Percentiles rank a stretch among this genome's conserved stretches.
These are phyloP conservation scores for Cladopsammia gracilis DNA, from an alignment of 64 coral and sea anemone species.

Conservation along the genomic window DNA sequence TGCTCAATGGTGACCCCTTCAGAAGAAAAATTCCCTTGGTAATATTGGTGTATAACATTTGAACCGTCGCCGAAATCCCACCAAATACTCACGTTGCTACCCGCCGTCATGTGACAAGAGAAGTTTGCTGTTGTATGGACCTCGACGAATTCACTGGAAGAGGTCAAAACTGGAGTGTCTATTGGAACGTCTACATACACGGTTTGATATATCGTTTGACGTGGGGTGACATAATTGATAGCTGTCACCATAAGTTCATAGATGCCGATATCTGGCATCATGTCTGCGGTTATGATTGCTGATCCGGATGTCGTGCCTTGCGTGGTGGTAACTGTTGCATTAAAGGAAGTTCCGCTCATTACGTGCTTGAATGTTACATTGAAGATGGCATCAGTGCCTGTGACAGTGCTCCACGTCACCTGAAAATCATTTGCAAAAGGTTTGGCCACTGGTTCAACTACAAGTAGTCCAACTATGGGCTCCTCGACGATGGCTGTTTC, in stretches of 20 bases:
- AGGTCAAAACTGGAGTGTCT: not conserved
- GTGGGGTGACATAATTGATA: constrained; percentile 79
- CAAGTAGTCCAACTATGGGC: constrained; percentile 53
- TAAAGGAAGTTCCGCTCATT: not conserved
- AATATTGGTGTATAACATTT: not conserved
- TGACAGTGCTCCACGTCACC: constrained; percentile 15
- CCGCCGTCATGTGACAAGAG: constrained; percentile 39
- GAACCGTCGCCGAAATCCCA: constrained; percentile 73
- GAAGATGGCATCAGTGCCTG: constrained; percentile 80
- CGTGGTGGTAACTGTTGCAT: constrained; percentile 18
- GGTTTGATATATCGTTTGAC: constrained; percentile 21
- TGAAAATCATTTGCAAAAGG: constrained; percentile 52
- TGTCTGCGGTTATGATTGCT: constrained; percentile 36
- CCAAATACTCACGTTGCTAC: constrained; percentile 82
- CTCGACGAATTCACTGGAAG: constrained; percentile 5
- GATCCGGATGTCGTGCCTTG: constrained; percentile 4
- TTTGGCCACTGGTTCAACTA: constrained; percentile 45
- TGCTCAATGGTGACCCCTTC: constrained; percentile 57
- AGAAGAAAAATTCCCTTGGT: constrained; percentile 60
- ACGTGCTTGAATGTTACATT: constrained; percentile 75
- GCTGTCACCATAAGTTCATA: constrained; percentile 83
- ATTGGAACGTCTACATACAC: constrained; percentile 81
- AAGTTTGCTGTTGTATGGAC: constrained; percentile 59
- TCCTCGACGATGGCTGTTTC: constrained; percentile 79
- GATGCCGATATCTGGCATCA: constrained; percentile 63